phyloP scores from a whole-genome alignment of 2,797 vertebrate species.

The Sebastes trivittatus region DNA sequence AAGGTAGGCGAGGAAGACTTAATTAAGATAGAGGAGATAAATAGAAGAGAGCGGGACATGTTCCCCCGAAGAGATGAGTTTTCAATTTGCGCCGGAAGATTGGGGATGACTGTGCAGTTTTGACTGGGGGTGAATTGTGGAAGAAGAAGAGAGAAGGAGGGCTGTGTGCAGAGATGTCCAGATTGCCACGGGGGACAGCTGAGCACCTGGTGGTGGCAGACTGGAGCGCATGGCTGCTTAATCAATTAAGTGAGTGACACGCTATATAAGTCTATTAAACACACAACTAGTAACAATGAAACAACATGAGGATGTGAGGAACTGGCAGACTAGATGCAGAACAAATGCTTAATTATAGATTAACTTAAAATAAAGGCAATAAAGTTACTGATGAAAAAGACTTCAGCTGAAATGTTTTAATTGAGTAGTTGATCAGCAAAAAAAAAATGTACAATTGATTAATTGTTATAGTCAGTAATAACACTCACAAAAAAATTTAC shows the following conservation, averaged over 20 bases:
- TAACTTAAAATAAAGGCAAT: neutral
- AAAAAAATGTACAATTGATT: neutral
- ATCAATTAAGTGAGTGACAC: neutral
- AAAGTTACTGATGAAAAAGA: neutral
- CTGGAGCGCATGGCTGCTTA: neutral
- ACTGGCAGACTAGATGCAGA: neutral
- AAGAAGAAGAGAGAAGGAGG: neutral
- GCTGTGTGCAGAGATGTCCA: slow-evolving; percentile 8
- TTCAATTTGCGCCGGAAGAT: slow-evolving; percentile 28
- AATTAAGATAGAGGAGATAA: slow-evolving; percentile 57
- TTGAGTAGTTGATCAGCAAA: neutral
- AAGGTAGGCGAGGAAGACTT: slow-evolving; percentile 12
- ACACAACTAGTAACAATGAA: neutral
- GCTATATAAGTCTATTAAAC: neutral
- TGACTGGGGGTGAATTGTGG: slow-evolving; percentile 10
- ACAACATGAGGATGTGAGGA: neutral
- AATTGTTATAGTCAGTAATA: neutral
- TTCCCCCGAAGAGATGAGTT: slow-evolving; percentile 28
- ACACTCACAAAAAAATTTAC: neutral
- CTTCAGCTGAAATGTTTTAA: neutral
- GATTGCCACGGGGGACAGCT: slow-evolving; percentile 3
- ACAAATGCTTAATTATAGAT: neutral
- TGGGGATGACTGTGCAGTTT: slow-evolving; percentile 35
- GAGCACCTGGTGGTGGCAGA: slow-evolving; percentile 3
- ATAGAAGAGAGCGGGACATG: neutral